Evolutionary conservation across 2,888 invertebrate genomes (phyloP).

Genomic region (Drosophila vallismaia): DNA sequence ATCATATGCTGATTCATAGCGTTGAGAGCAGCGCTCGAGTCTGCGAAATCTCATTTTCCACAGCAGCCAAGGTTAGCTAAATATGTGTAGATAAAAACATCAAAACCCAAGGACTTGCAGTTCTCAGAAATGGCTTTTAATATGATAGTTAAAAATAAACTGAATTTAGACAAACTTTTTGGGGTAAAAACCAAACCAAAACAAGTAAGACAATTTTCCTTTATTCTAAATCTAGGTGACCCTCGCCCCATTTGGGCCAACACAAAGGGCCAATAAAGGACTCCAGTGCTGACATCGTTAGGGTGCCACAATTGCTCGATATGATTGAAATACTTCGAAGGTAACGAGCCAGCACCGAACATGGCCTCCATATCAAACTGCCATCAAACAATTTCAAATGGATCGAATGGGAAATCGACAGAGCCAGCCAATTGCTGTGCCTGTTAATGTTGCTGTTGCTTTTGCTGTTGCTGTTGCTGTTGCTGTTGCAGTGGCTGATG

Average conservation of each 20-base stretch:
- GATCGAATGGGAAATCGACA: constrained; percentile 79
- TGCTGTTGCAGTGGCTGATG: constrained; percentile 34
- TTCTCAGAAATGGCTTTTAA: no score
- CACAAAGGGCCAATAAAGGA: constrained; percentile 17
- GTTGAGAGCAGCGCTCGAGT: constrained; percentile 21
- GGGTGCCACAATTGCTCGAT: constrained; percentile 52
- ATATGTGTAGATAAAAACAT: not conserved
- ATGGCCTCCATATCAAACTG: constrained; percentile 76
- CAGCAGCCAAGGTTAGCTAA: constrained; percentile 45
- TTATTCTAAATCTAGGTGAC: constrained; percentile 18
- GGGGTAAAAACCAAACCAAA: no score
- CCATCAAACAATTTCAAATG: constrained; percentile 79
- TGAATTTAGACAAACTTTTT: no score
- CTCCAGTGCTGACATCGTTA: constrained; percentile 31
- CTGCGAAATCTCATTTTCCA: constrained; percentile 14
- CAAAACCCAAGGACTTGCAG: not conserved
- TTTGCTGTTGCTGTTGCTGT: constrained; percentile 21
- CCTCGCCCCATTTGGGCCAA: constrained; percentile 15
- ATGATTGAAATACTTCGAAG: constrained; percentile 69
- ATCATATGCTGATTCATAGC: constrained; percentile 39
- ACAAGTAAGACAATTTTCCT: not conserved
- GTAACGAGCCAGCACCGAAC: constrained; percentile 74
- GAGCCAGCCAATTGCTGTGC: constrained; percentile 71
- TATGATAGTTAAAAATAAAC: no score
- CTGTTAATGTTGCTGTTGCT: constrained; percentile 12